Base-by-base conservation (phyloP, 2,888 invertebrate genomes). In the Dynastes hyllus region DNA sequence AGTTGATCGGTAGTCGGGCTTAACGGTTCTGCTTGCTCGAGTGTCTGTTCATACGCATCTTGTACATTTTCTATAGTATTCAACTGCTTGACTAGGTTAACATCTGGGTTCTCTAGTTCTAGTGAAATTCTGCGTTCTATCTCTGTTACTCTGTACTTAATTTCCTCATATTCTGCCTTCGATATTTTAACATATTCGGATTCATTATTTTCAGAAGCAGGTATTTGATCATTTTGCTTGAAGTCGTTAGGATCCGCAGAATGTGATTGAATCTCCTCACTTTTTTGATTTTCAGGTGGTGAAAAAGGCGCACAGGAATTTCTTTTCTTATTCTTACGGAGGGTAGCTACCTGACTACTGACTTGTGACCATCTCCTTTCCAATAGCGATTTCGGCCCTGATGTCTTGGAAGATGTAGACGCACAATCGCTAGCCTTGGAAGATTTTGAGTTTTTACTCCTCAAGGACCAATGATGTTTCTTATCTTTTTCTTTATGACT, bases 151-250 rank as follows among this genome's bases (percentile, higher is more conserved):
- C 95, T 90, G 85, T 91, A 93, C 87, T 95, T 94, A 67, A 95
- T 95, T 83, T 93, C 94, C 87, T 95, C 94, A 84, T 95, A 95
- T 87, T 95, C 95, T 79, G 91, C 92, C 88, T 94, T 94, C 2
- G 94, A 92, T 84, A 95, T 93, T 83, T 92, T 91, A 2, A 95
- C 93, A 85, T 93, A 94, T 84, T 94, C 94, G 0, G n/a, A 81
- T 76, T 87, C 61, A 4, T 61, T 45, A 16, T 50, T 22, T 45
- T 61, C 85, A 4, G 61, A 58, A 27, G 51, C 11, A 50, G 45
- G 6, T 32, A 27, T 75, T 65, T 37, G 66, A 9, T 27, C 77
- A 13, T 37, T 73, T 29, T 61, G 29, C 16, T 29, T 70, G 70
- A 16, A 76, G 53, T 32, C 76, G 37, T 51, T 55, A 70, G 61